phyloP scores from a whole-genome alignment of 2,113 vertebrate genomes.

The Cyphomyrus plagiostoma region DNA sequence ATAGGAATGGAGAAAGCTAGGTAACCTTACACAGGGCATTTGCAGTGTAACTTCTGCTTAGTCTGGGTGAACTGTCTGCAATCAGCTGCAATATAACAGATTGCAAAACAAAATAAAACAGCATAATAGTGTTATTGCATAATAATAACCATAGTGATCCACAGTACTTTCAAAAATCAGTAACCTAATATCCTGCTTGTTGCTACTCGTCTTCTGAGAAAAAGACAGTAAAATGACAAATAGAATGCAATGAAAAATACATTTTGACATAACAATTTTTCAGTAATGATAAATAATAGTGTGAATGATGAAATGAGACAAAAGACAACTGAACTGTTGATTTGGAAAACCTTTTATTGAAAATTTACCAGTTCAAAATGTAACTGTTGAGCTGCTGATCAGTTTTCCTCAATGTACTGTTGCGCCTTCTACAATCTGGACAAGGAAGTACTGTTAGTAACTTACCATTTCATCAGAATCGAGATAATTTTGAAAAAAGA shows the following conservation, averaged over 20 bases:
- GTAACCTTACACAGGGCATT: background rate
- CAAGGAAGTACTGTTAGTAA: background rate
- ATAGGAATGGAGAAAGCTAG: background rate
- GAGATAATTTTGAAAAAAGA: background rate
- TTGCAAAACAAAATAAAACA: background rate
- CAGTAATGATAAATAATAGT: background rate
- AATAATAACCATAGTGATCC: background rate
- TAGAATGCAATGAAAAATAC: background rate
- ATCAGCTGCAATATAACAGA: background rate
- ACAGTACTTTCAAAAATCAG: background rate
- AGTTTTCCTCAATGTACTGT: background rate
- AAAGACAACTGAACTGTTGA: background rate
- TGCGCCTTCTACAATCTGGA: background rate
- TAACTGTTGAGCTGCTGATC: background rate
- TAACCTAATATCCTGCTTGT: background rate
- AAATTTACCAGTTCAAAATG: background rate
- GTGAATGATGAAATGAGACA: background rate
- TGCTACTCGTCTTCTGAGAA: background rate
- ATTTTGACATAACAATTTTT: background rate
- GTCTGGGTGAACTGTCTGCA: background rate
- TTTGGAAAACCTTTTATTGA: background rate
- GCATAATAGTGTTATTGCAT: background rate
- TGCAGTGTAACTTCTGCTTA: background rate
- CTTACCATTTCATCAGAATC: background rate
- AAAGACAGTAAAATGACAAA: background rate